A percentile compares a stretch with the other conserved stretches of the same genome.
phyloP scores from a whole-genome alignment of 2,797 vertebrate genomes.

The Paedocypris micromegethes region DNA sequence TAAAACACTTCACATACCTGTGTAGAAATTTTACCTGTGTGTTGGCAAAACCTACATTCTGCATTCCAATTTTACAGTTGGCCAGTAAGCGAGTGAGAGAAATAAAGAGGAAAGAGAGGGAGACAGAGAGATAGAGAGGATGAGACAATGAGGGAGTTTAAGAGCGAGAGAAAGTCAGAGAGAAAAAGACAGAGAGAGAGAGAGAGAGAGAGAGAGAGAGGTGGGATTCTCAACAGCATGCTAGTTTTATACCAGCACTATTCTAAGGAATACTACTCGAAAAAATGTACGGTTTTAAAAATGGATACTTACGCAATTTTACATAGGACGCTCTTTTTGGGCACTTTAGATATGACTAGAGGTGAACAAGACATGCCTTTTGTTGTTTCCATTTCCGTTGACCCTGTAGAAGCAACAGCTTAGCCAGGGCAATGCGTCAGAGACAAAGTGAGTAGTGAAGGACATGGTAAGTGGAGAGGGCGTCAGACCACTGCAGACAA shows the following conservation, averaged over 20 bases:
- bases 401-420: constrained; percentile 29
- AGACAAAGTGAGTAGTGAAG: constrained; percentile 41
- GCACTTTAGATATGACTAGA: neutral
- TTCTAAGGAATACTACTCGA: neutral
- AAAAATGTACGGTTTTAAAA: neutral
- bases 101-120: no score
- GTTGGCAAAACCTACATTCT: constrained; percentile 40
- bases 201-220: no score
- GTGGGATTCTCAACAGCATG: no score
- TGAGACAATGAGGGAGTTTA: no score
- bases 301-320: neutral
- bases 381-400: constrained; percentile 27
- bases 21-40: constrained; percentile 41
- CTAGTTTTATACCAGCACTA: no score
- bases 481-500: constrained; percentile 54
- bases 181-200: no score
- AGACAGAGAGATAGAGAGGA: no score
- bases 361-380: neutral
- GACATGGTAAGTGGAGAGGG: constrained; percentile 52
- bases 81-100: no score
- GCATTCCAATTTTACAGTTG: neutral
- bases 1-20: constrained; percentile 62
- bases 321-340: neutral
- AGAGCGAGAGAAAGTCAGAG: no score
- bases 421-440: constrained; percentile 34